phyloP scores from a whole-genome alignment of 2,888 invertebrate species.

The Aethes cnicana region DNA sequence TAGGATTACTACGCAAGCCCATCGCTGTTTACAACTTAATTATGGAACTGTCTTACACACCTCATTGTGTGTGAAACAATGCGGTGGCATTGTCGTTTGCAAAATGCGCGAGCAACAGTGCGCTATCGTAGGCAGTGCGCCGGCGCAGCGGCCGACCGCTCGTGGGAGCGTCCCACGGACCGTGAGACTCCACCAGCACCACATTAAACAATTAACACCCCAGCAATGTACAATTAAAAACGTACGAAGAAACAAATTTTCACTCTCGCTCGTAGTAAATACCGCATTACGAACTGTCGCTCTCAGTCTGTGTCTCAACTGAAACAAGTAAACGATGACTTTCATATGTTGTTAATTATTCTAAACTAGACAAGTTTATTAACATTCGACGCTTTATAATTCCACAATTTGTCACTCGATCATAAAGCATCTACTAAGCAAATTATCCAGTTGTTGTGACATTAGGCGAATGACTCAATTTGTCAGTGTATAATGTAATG shows the following conservation, averaged over 20 bases:
- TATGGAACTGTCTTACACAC: slow-evolving; percentile 23
- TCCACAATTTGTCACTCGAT: slow-evolving; percentile 5
- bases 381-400: slow-evolving; percentile 17
- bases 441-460: slow-evolving; percentile 39
- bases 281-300: not conserved
- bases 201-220: slow-evolving; percentile 60
- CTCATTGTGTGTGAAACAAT: slow-evolving; percentile 51
- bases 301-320: slow-evolving; percentile 2
- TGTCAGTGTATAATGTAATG: slow-evolving; percentile 50
- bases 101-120: slow-evolving; percentile 47
- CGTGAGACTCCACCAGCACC: slow-evolving; percentile 51
- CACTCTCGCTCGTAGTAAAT: slow-evolving; percentile 10
- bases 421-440: slow-evolving; percentile 14
- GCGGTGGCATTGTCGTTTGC: slow-evolving; percentile 48
- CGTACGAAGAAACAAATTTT: slow-evolving; percentile 14
- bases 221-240: slow-evolving; percentile 43
- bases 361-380: slow-evolving; percentile 19
- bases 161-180: slow-evolving; percentile 75
- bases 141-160: slow-evolving; percentile 49
- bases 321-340: not conserved
- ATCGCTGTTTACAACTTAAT: slow-evolving; percentile 21
- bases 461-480: slow-evolving; percentile 52
- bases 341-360: slow-evolving; percentile 13
- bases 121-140: slow-evolving; percentile 54
- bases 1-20: slow-evolving; percentile 3